Base-by-base conservation (phyloP, 2,888 invertebrate genomes). In the Aspidiotus rigidus region DNA sequence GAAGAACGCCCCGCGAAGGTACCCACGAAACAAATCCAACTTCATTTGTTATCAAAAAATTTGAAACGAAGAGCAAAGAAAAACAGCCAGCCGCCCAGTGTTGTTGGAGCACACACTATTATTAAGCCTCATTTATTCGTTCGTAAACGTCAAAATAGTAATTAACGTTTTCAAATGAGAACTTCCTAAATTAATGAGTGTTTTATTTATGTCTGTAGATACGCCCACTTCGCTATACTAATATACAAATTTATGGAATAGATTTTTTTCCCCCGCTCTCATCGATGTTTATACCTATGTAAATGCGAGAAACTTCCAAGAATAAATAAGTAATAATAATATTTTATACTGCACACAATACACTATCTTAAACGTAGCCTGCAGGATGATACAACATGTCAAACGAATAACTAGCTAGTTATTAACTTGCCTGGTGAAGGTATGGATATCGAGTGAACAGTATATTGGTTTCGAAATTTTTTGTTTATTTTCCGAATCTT, bases 121-220 rank as follows among this genome's bases (percentile, higher is more conserved):
- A 66, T 66, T 66, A 66, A 66, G 66, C 42, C 44, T 66, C 66
- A 66, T 66, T 66, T 66, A 66, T 66, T 66, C 66, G 66, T 57
- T 66, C 39, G 66, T 66, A 66, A 40, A 66, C 66, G 64, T 64
- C 64, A 57, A 55, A 64, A 56, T 59, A 57, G 66, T 66, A 66
- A 66, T 66, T 66, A 66, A 66, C 66, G 66, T 66, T 66, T 66
- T 66, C 66, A 66, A 59, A 66, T 64, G 59, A 66, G 57, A 66
- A 66, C 57, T 66, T 66, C 57, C 66, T 57, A 66, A 66, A 66
- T 66, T 66, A 66, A 66, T 57, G 66, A 66, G 66, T 59, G 66
- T 66, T 66, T 66, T 66, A 66, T 66, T 66, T 66, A 66, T 66
- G 66, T 59, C 17, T 49, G 56, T 66, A 57, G 59, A 42, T 57